A percentile compares a stretch with the other conserved stretches of the same genome.
phyloP scores from a whole-genome alignment of 2,888 invertebrate species.

The Chymomyza amoena region DNA sequence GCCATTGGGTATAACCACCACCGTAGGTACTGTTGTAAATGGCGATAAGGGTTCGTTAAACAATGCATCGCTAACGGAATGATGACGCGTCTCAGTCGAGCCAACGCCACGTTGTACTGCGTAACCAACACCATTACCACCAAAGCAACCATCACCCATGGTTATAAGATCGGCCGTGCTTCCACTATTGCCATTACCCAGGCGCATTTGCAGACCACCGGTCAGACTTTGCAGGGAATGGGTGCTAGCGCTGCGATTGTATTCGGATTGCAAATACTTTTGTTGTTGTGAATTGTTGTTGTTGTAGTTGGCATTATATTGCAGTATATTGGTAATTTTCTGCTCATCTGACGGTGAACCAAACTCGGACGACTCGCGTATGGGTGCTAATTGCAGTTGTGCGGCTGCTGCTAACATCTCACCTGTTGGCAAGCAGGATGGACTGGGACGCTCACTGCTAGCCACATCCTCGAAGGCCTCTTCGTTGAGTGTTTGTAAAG shows the following conservation, averaged over 20 bases:
- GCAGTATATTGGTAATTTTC: constrained; percentile 64
- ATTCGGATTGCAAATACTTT: constrained; percentile 65
- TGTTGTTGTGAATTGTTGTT: constrained; percentile 55
- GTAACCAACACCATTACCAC: constrained; percentile 28
- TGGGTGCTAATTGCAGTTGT: constrained; percentile 79
- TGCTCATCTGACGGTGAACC: constrained; percentile 78
- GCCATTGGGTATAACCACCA: constrained; percentile 76
- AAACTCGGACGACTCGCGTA: constrained; percentile 79
- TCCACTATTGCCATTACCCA: constrained; percentile 56
- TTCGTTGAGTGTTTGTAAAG: constrained; percentile 93
- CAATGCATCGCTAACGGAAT: constrained; percentile 58
- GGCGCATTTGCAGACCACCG: constrained; percentile 43
- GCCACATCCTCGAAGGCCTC: constrained; percentile 95
- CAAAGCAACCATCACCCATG: constrained; percentile 28
- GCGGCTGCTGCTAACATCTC: constrained; percentile 78
- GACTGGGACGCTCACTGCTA: constrained; percentile 83
- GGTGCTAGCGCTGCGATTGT: constrained; percentile 75
- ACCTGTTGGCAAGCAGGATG: constrained; percentile 81
- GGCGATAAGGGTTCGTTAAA: constrained; percentile 53
- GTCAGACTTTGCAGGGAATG: constrained; percentile 72
- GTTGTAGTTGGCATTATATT: constrained; percentile 58
- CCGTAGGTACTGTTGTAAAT: constrained; percentile 64
- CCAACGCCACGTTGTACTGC: constrained; percentile 27
- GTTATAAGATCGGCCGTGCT: constrained; percentile 50
- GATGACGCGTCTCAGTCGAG: constrained; percentile 35